Evolutionary conservation across 2,797 vertebrate genomes (phyloP).

Genomic region (Rhodeus uyekii): DNA sequence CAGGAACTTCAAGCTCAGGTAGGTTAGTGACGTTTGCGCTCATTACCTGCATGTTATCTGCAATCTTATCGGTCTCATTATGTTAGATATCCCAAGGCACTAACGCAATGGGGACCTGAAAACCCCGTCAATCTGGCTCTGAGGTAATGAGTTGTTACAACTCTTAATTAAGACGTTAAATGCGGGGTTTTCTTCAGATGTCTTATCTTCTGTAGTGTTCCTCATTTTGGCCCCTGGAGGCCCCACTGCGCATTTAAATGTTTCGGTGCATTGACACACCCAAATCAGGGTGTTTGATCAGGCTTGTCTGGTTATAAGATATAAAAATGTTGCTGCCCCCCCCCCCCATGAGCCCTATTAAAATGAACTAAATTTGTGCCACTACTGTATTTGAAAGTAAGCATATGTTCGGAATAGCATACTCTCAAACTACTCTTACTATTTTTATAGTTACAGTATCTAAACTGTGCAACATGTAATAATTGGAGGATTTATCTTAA

Average conservation of each 20-base stretch:
- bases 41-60: neutral
- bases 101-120: neutral
- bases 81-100: neutral
- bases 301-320: neutral
- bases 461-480: neutral
- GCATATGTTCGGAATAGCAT: neutral
- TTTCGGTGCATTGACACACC: neutral
- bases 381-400: neutral
- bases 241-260: neutral
- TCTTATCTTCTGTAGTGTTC: neutral
- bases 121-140: neutral
- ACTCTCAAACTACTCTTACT: neutral
- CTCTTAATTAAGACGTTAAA: neutral
- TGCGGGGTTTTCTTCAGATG: neutral
- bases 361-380: neutral
- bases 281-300: neutral
- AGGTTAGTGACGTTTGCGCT: neutral
- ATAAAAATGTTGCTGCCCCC: neutral
- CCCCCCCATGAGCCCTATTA: neutral
- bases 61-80: neutral
- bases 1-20: conserved; percentile 75
- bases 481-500: neutral
- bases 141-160: neutral
- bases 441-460: neutral
- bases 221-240: neutral